A percentile compares a stretch with the other conserved stretches of the same genome.
These are phyloP conservation scores for Rhingia campestris DNA, from an alignment of 2,888 invertebrate species.

Conservation along the genomic window DNA sequence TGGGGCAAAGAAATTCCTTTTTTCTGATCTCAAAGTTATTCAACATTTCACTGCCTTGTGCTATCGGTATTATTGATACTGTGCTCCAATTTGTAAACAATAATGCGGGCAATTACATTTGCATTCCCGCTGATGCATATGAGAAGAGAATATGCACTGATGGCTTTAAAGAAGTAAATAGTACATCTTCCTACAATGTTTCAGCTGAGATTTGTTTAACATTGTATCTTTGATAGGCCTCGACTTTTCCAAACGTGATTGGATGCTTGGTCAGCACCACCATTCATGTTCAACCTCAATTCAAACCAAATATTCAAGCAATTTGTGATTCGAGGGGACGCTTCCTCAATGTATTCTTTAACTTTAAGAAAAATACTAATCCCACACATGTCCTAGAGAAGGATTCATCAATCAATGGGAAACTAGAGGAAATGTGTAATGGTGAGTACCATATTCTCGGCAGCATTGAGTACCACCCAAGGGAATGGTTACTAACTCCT, in stretches of 20 bases:
- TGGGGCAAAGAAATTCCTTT: conserved; percentile 23
- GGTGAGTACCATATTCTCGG: conserved; percentile 27
- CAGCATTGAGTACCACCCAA: background rate
- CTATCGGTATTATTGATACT: conserved; percentile 26
- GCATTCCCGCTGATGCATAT: conserved; percentile 11
- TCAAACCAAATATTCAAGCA: conserved; percentile 15
- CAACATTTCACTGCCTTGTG: conserved; percentile 7
- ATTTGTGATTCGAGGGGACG: conserved; percentile 32
- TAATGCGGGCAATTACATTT: conserved; percentile 13
- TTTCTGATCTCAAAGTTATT: conserved; percentile 18
- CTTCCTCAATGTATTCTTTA: conserved; percentile 37
- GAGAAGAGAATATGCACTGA: conserved; percentile 20
- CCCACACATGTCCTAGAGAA: conserved; percentile 19
- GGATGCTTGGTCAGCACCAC: conserved; percentile 30
- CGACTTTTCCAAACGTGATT: conserved; percentile 30
- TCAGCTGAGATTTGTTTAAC: background rate
- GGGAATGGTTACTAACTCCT: conserved; percentile 52
- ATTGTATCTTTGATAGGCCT: conserved; percentile 2
- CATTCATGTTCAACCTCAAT: background rate
- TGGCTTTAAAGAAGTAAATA: conserved; percentile 31
- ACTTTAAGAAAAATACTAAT: conserved; percentile 5
- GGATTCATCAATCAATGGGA: conserved; percentile 15
- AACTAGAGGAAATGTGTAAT: conserved; percentile 18
- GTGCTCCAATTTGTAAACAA: conserved; percentile 31
- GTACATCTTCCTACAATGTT: background rate